phyloP scores from a whole-genome alignment of 2,797 vertebrate genomes.

The Melanitta fusca region DNA sequence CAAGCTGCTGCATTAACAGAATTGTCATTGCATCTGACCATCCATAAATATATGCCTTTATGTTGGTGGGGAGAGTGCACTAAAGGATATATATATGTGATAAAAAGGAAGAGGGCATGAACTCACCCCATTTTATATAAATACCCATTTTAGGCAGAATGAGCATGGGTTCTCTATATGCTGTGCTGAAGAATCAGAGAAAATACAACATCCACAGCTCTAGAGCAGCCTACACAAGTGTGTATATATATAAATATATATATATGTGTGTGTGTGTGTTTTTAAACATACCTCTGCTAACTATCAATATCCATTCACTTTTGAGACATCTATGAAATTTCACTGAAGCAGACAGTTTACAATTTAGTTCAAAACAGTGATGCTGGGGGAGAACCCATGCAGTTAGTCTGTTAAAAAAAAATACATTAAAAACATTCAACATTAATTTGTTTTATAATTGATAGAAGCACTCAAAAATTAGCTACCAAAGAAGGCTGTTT shows the following conservation, averaged over 20 bases:
- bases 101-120: background rate
- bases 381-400: background rate
- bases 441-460: background rate
- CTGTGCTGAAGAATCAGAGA: background rate
- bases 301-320: background rate
- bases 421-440: background rate
- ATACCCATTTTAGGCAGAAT: background rate
- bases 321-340: background rate
- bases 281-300: background rate
- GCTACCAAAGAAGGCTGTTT: background rate
- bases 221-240: background rate
- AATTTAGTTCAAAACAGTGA: background rate
- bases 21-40: background rate
- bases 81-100: background rate
- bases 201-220: background rate
- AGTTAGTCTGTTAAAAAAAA: background rate
- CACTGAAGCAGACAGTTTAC: background rate
- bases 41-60: background rate
- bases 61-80: background rate
- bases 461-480: background rate
- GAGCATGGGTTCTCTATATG: fast-evolving
- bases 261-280: no score
- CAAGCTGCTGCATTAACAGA: background rate
- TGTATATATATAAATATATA: background rate
- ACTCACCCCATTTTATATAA: background rate